These are phyloP conservation scores for Miltochrista miniata DNA, from an alignment of 2,888 invertebrate genomes.

Conservation along the genomic window DNA sequence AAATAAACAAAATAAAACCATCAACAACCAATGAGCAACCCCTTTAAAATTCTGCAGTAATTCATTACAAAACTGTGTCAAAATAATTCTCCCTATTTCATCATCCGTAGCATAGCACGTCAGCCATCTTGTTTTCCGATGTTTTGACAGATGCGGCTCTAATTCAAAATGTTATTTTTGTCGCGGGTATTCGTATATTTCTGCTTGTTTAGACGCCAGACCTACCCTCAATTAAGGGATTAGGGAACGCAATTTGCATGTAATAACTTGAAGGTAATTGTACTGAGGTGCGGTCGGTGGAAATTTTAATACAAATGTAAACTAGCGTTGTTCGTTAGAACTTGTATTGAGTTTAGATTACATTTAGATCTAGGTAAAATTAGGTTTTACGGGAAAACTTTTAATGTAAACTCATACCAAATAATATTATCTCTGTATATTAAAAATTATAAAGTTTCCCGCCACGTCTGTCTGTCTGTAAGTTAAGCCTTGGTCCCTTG, in stretches of 20 bases:
- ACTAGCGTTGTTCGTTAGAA: slow-evolving; percentile 9
- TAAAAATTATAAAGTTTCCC: too few relatives aligned
- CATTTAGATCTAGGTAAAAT: not conserved
- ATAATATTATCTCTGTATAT: too few relatives aligned
- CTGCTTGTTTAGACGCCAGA: slow-evolving; percentile 50
- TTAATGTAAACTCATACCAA: not conserved
- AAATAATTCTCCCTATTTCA: slow-evolving; percentile 2
- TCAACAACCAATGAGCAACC: not conserved
- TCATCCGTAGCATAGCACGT: slow-evolving; percentile 2
- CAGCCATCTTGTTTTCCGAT: slow-evolving; percentile 27
- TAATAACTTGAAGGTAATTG: slow-evolving; percentile 34
- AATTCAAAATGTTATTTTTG: slow-evolving; percentile 59
- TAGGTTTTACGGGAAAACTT: not conserved
- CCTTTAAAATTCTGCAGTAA: slow-evolving; percentile 25
- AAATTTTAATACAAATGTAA: slow-evolving; percentile 9
- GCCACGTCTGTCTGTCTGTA: too few relatives aligned
- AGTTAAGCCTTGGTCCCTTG: too few relatives aligned
- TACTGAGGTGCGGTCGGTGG: slow-evolving; percentile 9
- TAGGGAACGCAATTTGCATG: slow-evolving; percentile 39
- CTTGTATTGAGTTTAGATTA: not conserved
- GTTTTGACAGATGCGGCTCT: slow-evolving; percentile 65
- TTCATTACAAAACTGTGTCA: slow-evolving; percentile 9
- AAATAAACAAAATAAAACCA: not conserved
- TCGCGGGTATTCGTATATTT: slow-evolving; percentile 43
- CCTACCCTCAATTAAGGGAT: slow-evolving; percentile 39